phyloP scores from a whole-genome alignment of 2,113 vertebrate species.

The Orthonyx spaldingii region DNA sequence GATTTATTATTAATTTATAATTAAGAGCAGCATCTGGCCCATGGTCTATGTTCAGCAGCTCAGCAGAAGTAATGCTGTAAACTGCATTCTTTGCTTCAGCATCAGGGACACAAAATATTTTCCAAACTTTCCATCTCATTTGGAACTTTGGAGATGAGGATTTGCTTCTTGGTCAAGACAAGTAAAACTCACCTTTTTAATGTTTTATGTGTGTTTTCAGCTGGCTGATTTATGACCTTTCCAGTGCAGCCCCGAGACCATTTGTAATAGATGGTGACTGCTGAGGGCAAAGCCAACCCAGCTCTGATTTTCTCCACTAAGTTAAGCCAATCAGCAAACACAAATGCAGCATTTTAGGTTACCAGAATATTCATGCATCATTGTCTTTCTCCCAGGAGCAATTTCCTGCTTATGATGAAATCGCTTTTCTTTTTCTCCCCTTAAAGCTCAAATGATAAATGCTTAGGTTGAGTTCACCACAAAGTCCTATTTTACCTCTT shows the following conservation, averaged over 20 bases:
- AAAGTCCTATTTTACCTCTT: neutral
- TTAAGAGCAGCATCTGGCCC: neutral
- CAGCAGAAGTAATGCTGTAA: neutral
- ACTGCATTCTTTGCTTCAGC: neutral
- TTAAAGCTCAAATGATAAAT: neutral
- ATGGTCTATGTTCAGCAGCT: neutral
- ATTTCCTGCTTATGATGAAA: neutral
- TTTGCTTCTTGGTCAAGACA: neutral
- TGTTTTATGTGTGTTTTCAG: neutral
- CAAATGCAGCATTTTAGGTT: neutral
- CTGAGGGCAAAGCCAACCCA: neutral
- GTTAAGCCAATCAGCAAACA: neutral
- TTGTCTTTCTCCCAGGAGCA: neutral
- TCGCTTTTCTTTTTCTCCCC: neutral
- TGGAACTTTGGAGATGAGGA: neutral
- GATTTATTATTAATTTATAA: neutral
- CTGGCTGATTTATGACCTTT: neutral
- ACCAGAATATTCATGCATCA: neutral
- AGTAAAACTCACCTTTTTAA: neutral
- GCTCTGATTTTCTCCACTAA: neutral
- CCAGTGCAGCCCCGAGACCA: neutral
- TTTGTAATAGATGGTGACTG: neutral
- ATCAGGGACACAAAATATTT: neutral
- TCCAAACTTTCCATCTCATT: neutral
- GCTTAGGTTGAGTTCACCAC: neutral